Evolutionary conservation across 1,140 invertebrate species (phyloP).

Genomic region (Notospermus geniculatus): DNA sequence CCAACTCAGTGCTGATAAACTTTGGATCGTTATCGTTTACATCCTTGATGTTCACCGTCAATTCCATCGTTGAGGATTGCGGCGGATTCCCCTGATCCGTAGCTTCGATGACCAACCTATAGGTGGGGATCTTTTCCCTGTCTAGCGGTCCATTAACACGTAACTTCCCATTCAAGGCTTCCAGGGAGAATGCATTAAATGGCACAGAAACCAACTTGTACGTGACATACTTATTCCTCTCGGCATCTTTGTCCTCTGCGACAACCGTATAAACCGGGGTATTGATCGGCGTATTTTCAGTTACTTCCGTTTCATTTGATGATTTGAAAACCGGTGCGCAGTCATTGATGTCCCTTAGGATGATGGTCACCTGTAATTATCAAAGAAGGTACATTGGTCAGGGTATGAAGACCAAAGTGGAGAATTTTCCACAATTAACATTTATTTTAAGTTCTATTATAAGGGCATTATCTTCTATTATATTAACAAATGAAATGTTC

Average conservation of each 20-base stretch:
- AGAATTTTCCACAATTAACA: too few species aligned
- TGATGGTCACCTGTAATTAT: slow-evolving; percentile 74
- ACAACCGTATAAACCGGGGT: slow-evolving; percentile 70
- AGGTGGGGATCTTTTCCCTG: slow-evolving; percentile 78
- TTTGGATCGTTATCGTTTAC: slow-evolving; percentile 92
- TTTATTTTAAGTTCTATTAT: too few species aligned
- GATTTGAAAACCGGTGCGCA: slow-evolving; percentile 88
- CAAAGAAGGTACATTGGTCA: too few species aligned
- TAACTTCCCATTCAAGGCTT: slow-evolving; percentile 81
- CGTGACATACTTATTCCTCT: slow-evolving; percentile 87
- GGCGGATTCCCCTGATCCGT: slow-evolving; percentile 38
- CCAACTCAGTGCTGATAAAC: slow-evolving; percentile 85
- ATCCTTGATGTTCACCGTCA: slow-evolving; percentile 78
- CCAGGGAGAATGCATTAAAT: slow-evolving; percentile 71
- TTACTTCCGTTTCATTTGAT: slow-evolving; percentile 65
- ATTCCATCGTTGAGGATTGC: slow-evolving; percentile 54
- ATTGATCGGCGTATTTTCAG: slow-evolving; percentile 38
- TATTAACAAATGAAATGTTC: too few species aligned
- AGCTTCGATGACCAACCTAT: slow-evolving; percentile 77
- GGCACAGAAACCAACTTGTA: slow-evolving; percentile 67
- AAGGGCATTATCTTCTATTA: too few species aligned
- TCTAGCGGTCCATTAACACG: slow-evolving; percentile 78
- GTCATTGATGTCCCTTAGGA: slow-evolving; percentile 91
- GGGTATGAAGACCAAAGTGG: too few species aligned
- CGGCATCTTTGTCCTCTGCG: slow-evolving; percentile 82